Evolutionary conservation across 2,888 invertebrate genomes (phyloP).

Genomic region (Nemurella pictetii): DNA sequence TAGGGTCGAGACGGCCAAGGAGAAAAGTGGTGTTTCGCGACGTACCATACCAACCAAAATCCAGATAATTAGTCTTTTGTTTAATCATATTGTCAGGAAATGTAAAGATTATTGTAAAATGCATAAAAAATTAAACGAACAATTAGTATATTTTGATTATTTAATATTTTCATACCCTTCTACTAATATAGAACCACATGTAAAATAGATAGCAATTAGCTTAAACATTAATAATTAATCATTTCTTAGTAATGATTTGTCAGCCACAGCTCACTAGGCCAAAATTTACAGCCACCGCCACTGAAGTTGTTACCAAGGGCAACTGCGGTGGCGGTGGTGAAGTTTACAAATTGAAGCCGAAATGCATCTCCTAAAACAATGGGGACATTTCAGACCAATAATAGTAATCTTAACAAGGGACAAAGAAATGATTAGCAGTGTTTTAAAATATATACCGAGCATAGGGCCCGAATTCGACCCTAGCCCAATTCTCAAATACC

Average conservation of each 20-base stretch:
- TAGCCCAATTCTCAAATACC: too few species aligned
- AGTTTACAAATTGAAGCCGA: not conserved
- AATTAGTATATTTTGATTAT: conserved; percentile 8
- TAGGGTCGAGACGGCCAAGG: too few species aligned
- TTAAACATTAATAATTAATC: conserved; percentile 7
- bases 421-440: not conserved
- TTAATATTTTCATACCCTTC: conserved; percentile 4
- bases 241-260: conserved; percentile 4
- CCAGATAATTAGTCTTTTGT: too few species aligned
- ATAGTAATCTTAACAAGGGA: not conserved
- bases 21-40: too few species aligned
- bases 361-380: not conserved
- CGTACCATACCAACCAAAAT: too few species aligned
- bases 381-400: not conserved
- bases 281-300: not conserved
- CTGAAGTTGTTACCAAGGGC: not conserved
- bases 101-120: too few species aligned
- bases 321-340: not conserved
- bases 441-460: too few species aligned
- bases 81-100: too few species aligned
- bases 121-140: too few species aligned
- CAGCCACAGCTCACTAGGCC: conserved; percentile 16
- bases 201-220: conserved; percentile 30
- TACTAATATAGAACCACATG: conserved; percentile 23
- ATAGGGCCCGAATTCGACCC: too few species aligned